Evolutionary conservation across 2,888 invertebrate species (phyloP).

Genomic region (Psococerastis gibbosa): DNA sequence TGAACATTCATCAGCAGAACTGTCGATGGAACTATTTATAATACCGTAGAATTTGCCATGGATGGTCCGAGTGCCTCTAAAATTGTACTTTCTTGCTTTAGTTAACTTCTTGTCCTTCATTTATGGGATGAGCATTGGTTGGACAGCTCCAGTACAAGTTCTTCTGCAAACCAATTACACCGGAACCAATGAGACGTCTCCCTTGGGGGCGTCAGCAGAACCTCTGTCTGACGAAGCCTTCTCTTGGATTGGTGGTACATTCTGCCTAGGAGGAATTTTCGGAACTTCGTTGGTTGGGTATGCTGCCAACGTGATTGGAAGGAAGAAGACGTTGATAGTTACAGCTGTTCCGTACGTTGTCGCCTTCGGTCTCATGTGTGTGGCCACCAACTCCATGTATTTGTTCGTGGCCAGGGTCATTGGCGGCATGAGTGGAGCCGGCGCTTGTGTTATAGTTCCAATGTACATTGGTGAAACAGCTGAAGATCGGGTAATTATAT

Average conservation of each 20-base stretch:
- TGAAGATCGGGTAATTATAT: conserved; percentile 29
- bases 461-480: conserved; percentile 44
- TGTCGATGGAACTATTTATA: too few relatives aligned
- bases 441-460: conserved; percentile 34
- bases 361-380: conserved; percentile 36
- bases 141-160: conserved; percentile 36
- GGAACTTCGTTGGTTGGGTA: conserved; percentile 30
- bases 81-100: conserved; percentile 22
- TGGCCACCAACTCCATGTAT: conserved; percentile 26
- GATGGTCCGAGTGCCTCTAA: too few relatives aligned
- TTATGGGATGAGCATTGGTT: conserved; percentile 36
- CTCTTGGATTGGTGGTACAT: conserved; percentile 35
- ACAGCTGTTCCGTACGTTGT: conserved; percentile 33
- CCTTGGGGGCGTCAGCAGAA: conserved; percentile 4
- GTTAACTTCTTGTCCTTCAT: conserved; percentile 35
- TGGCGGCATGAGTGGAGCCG: conserved; percentile 36
- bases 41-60: too few relatives aligned
- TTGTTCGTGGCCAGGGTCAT: conserved; percentile 35
- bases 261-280: conserved; percentile 33
- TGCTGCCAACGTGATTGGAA: conserved; percentile 31
- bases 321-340: conserved; percentile 32
- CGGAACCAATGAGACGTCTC: not conserved
- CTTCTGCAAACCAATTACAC: conserved; percentile 23
- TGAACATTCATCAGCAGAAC: too few relatives aligned
- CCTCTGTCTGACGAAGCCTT: conserved; percentile 31